phyloP scores from a whole-genome alignment of 1,140 invertebrate species.

The Trigoniulus corallinus region DNA sequence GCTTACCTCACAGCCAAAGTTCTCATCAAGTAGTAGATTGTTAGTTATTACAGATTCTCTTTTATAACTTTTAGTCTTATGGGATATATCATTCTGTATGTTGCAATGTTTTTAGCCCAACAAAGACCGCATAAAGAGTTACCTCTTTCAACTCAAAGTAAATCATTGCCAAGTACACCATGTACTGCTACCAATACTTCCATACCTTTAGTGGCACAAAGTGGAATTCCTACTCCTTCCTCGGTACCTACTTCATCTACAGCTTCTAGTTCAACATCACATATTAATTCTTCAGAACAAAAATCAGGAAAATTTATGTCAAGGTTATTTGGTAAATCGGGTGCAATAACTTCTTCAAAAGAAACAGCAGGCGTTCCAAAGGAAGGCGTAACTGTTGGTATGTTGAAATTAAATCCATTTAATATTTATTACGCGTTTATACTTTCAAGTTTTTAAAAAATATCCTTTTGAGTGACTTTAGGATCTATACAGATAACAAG shows the following conservation, averaged over 20 bases:
- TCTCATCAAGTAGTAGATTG: not conserved
- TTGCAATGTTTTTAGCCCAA: no score
- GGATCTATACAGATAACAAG: not conserved
- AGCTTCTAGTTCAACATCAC: not conserved
- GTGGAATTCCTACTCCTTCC: slow-evolving; percentile 4
- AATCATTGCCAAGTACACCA: slow-evolving; percentile 11
- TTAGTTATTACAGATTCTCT: not conserved
- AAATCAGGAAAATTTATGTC: slow-evolving; percentile 18
- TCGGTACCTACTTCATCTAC: slow-evolving; percentile 1
- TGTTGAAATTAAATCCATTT: not conserved
- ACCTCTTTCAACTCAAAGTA: slow-evolving; percentile 11
- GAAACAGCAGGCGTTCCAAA: not conserved
- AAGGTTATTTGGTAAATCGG: slow-evolving; percentile 21
- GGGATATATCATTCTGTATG: no score
- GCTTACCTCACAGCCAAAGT: not conserved
- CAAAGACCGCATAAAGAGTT: no score
- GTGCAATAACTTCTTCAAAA: not conserved
- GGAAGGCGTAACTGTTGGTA: not conserved
- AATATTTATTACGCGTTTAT: no score
- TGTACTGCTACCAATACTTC: slow-evolving; percentile 8
- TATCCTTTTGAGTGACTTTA: no score
- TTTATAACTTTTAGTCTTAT: no score
- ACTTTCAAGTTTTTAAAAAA: no score
- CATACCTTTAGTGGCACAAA: slow-evolving; percentile 7
- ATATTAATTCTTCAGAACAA: slow-evolving; percentile 8